Evolutionary conservation across 2,113 vertebrate species (phyloP).

Genomic region (Panthera tigris): DNA sequence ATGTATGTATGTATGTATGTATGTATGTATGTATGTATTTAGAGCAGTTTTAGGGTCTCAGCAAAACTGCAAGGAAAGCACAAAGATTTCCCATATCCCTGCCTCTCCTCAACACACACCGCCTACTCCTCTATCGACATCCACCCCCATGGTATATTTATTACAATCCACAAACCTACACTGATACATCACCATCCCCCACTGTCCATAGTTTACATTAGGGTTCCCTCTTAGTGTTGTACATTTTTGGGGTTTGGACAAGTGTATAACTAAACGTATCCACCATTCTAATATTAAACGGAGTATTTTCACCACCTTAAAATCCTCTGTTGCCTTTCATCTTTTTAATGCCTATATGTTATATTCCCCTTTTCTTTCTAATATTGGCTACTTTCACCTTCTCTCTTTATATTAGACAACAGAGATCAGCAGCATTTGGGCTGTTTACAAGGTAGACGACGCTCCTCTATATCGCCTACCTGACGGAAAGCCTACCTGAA

Average conservation of each 20-base stretch:
- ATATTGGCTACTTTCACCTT: neutral
- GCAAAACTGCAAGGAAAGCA: neutral
- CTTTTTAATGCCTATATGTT: neutral
- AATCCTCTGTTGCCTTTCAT: neutral
- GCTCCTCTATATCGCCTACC: neutral
- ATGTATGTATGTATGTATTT: no score
- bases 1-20: no score
- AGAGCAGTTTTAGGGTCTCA: neutral
- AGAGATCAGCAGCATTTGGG: neutral
- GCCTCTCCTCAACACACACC: neutral
- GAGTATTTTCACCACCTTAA: neutral
- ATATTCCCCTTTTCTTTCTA: neutral
- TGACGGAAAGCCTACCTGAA: neutral
- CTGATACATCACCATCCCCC: neutral
- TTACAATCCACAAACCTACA: neutral
- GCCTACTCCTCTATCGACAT: neutral
- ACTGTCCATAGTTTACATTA: neutral
- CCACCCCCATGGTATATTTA: neutral
- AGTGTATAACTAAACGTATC: neutral
- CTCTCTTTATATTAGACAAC: neutral
- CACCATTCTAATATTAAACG: neutral
- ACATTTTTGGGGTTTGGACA: neutral
- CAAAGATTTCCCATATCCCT: neutral
- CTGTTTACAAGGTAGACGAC: neutral
- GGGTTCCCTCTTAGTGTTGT: neutral